Evolutionary conservation across 2,888 invertebrate genomes (phyloP), one percentile per base, ranked within the genome.

Genomic region (Digitonthophagus gazella): DNA sequence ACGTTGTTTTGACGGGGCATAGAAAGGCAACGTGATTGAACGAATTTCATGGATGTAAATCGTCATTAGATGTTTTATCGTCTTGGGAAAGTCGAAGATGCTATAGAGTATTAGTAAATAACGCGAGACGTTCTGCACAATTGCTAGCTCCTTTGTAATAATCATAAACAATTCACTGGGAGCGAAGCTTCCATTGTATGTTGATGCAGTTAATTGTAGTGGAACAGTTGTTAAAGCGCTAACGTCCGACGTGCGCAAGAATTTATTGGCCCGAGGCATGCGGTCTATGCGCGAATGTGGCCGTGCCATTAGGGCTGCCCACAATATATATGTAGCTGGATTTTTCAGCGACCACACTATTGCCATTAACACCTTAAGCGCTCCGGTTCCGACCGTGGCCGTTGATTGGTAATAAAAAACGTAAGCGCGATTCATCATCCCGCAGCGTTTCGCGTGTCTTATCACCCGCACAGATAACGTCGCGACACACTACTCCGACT

Each of bases 401-500:
- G 28, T 44, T 44, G 28, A 44, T 44, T 44, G 28, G 28, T 44
- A 44, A 44, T 44, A 44, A 44, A 44, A 44, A 44, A 44, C 28
- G 28, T 8, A 44, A 44, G 28, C 28, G 28, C 28, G 28, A 44
- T 44, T 44, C 28, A 44, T 44, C 28, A 44, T 44, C 28, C 28
- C 28, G 28, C 28, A 11, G 28, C 28, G 28, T 44, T 44, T 44
- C 28, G 28, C 28, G 28, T 44, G 28, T 44, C 28, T 44, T 44
- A 44, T 44, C 28, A 44, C 11, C n/a, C 28, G 6, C 28, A 44
- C 1, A 44, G 79, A 79, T 80, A 80, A 77, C 75, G 74, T 66
- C 72, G 74, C 77, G 78, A 74, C 78, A 79, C 78, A 78, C 78
- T 78, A 78, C 78, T 79, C 77, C 74, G 78, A 75, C 81, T 81